Base-by-base conservation (phyloP, 2,797 vertebrate genomes). In the Sylvia borin region DNA sequence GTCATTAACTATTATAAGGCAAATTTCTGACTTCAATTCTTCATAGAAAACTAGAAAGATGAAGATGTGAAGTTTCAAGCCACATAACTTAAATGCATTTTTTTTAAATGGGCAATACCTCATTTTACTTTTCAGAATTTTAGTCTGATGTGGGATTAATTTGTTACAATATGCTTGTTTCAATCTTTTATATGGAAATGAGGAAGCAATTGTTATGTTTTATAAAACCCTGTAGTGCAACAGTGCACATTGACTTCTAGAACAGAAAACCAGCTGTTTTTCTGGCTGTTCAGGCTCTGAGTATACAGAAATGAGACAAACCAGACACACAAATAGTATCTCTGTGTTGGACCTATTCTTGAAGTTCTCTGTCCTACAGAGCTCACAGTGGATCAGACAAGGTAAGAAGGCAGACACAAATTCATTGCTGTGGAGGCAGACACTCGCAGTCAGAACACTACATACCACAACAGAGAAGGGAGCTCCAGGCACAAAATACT, bases 401-500 rank as follows among this genome's bases (percentile, higher is more conserved):
- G 31, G 26, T 9, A 71, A 34, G 26, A 55, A 5, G 9, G 5
- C 8, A 83, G 45, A 17, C 58, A 15, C 1, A 78, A 77, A 42
- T 34, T 27, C 38, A 8, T 43, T 64, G 16, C 26, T 73, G 3
- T 32, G 34, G 22, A 85, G 21, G 31, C 13, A 93, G 61, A n/a
- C 0, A 5, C 54, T 36, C 3, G 26, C 6, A 65, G 25, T 5
- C 0, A 1, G 16, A 74, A 21, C 34, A 13, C 3, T 61, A 87
- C 97, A 7, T 95, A 98, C 98, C 97, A 96, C 34, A 70, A 98
- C 82, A 29, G 95, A 95, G 87, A 97, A 98, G 16, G 85, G 70
- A 5, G 97, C 97, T 80, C 96, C 97, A 66, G 98, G 98, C 65
- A 96, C 84, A 85, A 98, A 98, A 77, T 95, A 97, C n/a, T 90